Evolutionary conservation across 2,888 invertebrate genomes (phyloP).

Genomic region (Nipponacmea schrenckii): DNA sequence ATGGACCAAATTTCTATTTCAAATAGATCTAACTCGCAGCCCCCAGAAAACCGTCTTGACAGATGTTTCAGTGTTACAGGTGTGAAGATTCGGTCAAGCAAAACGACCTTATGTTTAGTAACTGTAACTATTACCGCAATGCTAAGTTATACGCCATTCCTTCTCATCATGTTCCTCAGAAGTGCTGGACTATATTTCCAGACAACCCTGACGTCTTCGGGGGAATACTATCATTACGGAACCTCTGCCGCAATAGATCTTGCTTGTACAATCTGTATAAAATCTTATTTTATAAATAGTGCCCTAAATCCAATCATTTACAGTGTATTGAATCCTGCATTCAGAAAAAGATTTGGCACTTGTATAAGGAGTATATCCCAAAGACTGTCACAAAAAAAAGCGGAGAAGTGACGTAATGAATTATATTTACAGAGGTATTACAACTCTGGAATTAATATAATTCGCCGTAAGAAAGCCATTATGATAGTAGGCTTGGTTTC

Average conservation of each 20-base stretch:
- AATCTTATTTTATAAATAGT: conserved; percentile 46
- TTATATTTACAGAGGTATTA: no score
- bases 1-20: neutral
- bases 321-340: conserved; percentile 32
- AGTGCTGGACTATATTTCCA: conserved; percentile 42
- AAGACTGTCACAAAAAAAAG: no score
- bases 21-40: neutral
- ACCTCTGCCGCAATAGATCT: conserved; percentile 23
- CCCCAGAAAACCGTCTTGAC: neutral
- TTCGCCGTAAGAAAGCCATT: no score
- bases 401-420: no score
- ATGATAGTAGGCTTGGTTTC: no score
- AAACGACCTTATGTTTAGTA: conserved; percentile 49
- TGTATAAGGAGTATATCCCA: no score
- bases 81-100: conserved; percentile 38
- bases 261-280: conserved; percentile 49
- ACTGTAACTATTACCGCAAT: conserved; percentile 49
- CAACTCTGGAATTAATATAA: no score
- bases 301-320: conserved; percentile 36
- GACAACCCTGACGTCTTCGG: conserved; percentile 27
- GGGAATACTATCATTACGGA: conserved; percentile 16
- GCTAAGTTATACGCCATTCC: conserved; percentile 48
- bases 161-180: conserved; percentile 45
- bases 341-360: conserved; percentile 12
- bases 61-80: conserved; percentile 12